Conservation (phyloP, 2,113 vertebrate genomes). For the Embiotoca jacksoni region DNA sequence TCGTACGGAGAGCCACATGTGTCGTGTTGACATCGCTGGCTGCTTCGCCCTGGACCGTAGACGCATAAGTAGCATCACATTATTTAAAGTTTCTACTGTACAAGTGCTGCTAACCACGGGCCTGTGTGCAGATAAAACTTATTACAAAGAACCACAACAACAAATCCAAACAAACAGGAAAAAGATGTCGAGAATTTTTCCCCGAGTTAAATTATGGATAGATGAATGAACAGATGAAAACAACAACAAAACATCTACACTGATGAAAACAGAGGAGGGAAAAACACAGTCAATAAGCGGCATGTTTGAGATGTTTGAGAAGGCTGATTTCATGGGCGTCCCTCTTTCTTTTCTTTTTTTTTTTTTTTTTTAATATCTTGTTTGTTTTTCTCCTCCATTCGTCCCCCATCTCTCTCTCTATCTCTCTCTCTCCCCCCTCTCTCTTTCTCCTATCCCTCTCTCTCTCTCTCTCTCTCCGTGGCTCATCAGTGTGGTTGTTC, state of each 20-base stretch:
- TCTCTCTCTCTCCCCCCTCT: slow-evolving; percentile 33
- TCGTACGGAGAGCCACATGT: slow-evolving; percentile 4
- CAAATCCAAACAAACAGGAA: slow-evolving; percentile 64
- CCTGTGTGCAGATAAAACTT: slow-evolving; percentile 38
- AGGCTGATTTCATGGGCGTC: slow-evolving; percentile 76
- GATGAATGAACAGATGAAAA: slow-evolving; percentile 78
- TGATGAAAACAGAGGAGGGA: slow-evolving; percentile 72
- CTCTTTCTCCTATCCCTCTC: slow-evolving; percentile 37
- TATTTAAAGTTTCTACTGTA: slow-evolving; percentile 25
- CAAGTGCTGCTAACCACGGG: slow-evolving; percentile 8
- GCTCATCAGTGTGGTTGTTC: slow-evolving; percentile 86
- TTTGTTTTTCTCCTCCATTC: slow-evolving; percentile 82
- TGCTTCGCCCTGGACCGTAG: not conserved
- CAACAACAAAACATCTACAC: slow-evolving; percentile 75
- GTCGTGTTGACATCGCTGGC: not conserved
- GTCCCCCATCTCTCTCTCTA: slow-evolving; percentile 49
- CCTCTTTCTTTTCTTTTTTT: slow-evolving; percentile 68
- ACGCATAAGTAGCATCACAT: not conserved
- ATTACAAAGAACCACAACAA: slow-evolving; percentile 44
- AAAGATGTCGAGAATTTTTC: slow-evolving; percentile 51
- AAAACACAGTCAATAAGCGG: slow-evolving; percentile 66
- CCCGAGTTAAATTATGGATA: slow-evolving; percentile 70
- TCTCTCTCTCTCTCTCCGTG: slow-evolving; percentile 60
- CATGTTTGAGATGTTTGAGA: slow-evolving; percentile 76
- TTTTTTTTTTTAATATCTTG: slow-evolving; percentile 74